phyloP scores from a whole-genome alignment of 2,113 vertebrate genomes.

The Lathamus discolor region DNA sequence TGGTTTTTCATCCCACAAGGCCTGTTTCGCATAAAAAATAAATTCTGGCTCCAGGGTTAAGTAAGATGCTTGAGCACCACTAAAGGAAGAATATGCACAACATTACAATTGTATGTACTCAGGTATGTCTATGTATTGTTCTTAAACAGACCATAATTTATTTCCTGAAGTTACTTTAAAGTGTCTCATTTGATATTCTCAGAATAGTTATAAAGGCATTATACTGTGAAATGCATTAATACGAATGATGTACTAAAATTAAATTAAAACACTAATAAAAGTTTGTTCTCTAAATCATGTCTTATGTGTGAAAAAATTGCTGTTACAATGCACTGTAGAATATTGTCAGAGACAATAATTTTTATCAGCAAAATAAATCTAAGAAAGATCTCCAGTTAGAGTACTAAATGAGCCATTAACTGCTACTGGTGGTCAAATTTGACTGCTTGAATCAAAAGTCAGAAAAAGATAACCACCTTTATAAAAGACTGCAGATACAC shows the following conservation, averaged over 20 bases:
- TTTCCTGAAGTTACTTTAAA: neutral
- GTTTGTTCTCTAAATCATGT: neutral
- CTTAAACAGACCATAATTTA: neutral
- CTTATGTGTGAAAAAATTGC: neutral
- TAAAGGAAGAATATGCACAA: neutral
- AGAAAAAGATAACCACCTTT: neutral
- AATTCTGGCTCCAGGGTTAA: neutral
- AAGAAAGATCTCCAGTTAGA: neutral
- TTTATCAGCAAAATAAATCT: neutral
- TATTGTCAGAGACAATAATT: neutral
- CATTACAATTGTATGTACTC: neutral
- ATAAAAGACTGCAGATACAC: neutral
- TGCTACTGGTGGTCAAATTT: neutral
- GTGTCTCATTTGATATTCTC: neutral
- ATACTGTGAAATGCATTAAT: neutral
- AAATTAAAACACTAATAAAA: conserved; percentile 11
- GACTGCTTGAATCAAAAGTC: neutral
- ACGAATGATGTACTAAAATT: neutral
- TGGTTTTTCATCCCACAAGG: neutral
- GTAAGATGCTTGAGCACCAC: neutral
- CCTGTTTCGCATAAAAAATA: neutral
- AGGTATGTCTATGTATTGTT: neutral
- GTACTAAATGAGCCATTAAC: neutral
- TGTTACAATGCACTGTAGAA: neutral
- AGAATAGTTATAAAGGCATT: neutral